phyloP scores from a whole-genome alignment of 2,888 invertebrate species.

The Vanessa cardui region DNA sequence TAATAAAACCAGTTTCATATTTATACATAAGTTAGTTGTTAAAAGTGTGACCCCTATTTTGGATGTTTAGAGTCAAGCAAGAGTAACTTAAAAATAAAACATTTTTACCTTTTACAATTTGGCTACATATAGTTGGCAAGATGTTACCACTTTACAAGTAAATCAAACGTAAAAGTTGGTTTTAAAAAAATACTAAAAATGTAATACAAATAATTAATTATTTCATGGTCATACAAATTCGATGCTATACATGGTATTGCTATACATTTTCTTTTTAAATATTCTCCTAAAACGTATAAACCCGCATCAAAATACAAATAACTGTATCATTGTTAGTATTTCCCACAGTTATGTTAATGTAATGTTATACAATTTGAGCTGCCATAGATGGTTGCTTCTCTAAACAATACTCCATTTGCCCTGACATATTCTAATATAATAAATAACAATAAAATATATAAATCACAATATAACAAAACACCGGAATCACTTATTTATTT shows the following conservation, averaged over 20 bases:
- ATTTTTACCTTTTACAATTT: neutral
- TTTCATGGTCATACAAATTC: no score
- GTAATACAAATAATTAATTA: neutral
- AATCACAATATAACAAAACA: no score
- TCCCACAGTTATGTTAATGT: neutral
- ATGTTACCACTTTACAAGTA: neutral
- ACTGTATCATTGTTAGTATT: neutral
- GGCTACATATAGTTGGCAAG: neutral
- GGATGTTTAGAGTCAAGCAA: neutral
- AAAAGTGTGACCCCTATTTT: neutral
- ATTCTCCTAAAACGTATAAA: neutral
- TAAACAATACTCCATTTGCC: slow-evolving; percentile 3
- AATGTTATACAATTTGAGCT: neutral
- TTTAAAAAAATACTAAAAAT: neutral
- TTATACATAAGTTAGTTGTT: no score
- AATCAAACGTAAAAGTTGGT: neutral
- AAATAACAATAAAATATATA: neutral
- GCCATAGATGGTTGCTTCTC: neutral
- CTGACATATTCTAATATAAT: neutral
- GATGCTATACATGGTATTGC: neutral
- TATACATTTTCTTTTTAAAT: neutral
- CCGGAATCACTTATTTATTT: no score
- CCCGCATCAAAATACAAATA: neutral
- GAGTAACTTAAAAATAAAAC: neutral
- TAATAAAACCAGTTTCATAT: no score